phyloP scores from a whole-genome alignment of 1,140 invertebrate species.

The Plectrocnemia conspersa region DNA sequence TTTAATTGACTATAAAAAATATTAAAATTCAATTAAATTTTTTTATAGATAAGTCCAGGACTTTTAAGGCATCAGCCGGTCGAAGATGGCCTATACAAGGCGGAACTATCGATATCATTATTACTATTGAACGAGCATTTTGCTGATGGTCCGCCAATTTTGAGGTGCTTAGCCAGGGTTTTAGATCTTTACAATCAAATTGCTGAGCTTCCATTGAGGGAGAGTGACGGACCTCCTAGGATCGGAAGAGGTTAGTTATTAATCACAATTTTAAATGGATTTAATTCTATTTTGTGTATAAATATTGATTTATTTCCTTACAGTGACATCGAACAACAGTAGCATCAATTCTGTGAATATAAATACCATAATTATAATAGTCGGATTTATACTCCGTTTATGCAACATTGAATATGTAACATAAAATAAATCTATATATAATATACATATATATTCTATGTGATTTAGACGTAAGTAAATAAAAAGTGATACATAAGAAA shows the following conservation, averaged over 20 bases:
- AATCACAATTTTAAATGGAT: not conserved
- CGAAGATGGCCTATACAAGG: conserved; percentile 29
- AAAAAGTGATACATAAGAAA: conserved; percentile 2
- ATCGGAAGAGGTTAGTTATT: conserved; percentile 30
- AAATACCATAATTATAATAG: conserved; percentile 3
- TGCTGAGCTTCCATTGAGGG: conserved; percentile 27
- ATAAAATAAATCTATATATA: conserved; percentile 14
- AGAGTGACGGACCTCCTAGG: conserved; percentile 30
- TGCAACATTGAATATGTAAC: conserved; percentile 14
- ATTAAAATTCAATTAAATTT: no score
- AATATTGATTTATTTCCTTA: conserved; percentile 15
- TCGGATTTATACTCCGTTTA: conserved; percentile 11
- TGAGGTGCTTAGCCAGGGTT: conserved; percentile 32
- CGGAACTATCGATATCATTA: conserved; percentile 30
- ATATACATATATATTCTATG: not conserved
- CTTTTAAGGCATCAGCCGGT: conserved; percentile 28
- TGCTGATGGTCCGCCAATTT: conserved; percentile 26
- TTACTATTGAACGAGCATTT: conserved; percentile 27
- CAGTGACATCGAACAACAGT: conserved; percentile 26
- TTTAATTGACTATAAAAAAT: no score
- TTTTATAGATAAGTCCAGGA: conserved; percentile 30
- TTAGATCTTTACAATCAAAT: conserved; percentile 29
- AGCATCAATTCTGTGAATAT: conserved; percentile 7
- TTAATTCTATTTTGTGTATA: not conserved
- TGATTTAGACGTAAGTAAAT: not conserved